A percentile compares a stretch with the other conserved stretches of the same genome.
These are phyloP conservation scores for rat (Rattus norvegicus) DNA, from an alignment of 2,113 vertebrate species.

Conservation along the genomic window DNA sequence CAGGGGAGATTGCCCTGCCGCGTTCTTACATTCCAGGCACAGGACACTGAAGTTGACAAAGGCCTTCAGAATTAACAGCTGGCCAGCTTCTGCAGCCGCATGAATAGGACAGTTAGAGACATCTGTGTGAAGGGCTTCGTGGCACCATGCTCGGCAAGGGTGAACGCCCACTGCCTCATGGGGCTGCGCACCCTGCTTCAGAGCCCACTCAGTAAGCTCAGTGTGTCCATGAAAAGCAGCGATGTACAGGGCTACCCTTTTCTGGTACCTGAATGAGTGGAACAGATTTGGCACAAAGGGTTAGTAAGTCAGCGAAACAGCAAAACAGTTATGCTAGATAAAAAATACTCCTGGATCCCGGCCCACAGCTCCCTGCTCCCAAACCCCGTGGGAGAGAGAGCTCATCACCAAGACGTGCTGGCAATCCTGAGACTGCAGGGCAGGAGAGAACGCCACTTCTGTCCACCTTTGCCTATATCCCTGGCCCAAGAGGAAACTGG, in stretches of 20 bases:
- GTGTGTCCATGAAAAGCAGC: conserved; percentile 86
- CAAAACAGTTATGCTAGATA: neutral
- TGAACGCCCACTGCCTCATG: conserved; percentile 84
- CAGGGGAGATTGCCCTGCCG: conserved; percentile 81
- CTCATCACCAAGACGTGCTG: too few relatives aligned
- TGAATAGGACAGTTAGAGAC: conserved; percentile 85
- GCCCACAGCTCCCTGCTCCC: too few relatives aligned
- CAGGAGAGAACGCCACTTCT: too few relatives aligned
- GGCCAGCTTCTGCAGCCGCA: conserved; percentile 84
- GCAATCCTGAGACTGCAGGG: too few relatives aligned
- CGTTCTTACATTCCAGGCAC: conserved; percentile 83
- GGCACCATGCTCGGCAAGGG: conserved; percentile 87
- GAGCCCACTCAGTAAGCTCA: conserved; percentile 87
- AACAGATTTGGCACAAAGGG: neutral
- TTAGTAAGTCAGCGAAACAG: neutral
- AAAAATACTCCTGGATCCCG: too few relatives aligned
- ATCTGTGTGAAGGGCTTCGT: conserved; percentile 84
- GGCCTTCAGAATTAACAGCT: conserved; percentile 87
- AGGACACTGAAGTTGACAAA: conserved; percentile 84
- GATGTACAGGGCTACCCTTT: conserved; percentile 87
- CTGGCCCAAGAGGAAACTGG: too few relatives aligned
- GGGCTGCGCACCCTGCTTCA: conserved; percentile 81
- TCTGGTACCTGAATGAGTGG: conserved; percentile 85
- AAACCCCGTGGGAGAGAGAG: too few relatives aligned
- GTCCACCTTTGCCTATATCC: too few relatives aligned